Evolutionary conservation across 2,113 vertebrate genomes (phyloP), one percentile per base, ranked within the genome.

Genomic region (Malurus elegans): DNA sequence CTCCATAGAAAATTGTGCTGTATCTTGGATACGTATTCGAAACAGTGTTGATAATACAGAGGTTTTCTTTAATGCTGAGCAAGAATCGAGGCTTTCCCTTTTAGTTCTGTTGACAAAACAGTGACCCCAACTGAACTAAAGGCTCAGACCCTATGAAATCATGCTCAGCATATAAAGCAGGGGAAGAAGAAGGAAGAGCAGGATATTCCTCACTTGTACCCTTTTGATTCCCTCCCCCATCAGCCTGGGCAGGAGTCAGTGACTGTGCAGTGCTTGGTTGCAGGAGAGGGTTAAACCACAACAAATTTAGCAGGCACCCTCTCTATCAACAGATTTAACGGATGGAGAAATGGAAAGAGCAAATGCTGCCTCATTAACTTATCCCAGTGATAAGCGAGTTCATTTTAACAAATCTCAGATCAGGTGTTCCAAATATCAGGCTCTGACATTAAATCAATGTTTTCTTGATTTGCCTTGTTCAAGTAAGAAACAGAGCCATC

Each of bases 101-200:
- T 48, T 44, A 32, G 31, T 76, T 12, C 71, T 62, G 50, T 0
- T 38, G 38, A 38, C 1, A 0, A 40, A 54, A 69, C 20, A 56
- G 48, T 48, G 34, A 70, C 42, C 47, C 12, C 56, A 48, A 0
- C 18, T 24, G 56, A 83, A 42, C 48, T 23, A 28, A 76, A 34
- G 42, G 42, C 34, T 64, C 56, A 57, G 21, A 36, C n/a, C 25
- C 26, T 16, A 10, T 4, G 31, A 56, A 61, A 70, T 56, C 71
- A 38, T 2, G 4, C 25, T 56, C 48, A 76, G 48, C 31, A 48
- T 32, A 48, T 5, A 56, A 90, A 83, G 34, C 9, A 18, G 31
- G 24, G 9, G 14, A 56, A 56, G 18, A 47, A 69, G 14, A 34
- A 62, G 26, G 14, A 18, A 54, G 10, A 60, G 31, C 9, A 48